Base-by-base conservation (phyloP, 2,113 vertebrate genomes). In the Myrmecobius fasciatus region DNA sequence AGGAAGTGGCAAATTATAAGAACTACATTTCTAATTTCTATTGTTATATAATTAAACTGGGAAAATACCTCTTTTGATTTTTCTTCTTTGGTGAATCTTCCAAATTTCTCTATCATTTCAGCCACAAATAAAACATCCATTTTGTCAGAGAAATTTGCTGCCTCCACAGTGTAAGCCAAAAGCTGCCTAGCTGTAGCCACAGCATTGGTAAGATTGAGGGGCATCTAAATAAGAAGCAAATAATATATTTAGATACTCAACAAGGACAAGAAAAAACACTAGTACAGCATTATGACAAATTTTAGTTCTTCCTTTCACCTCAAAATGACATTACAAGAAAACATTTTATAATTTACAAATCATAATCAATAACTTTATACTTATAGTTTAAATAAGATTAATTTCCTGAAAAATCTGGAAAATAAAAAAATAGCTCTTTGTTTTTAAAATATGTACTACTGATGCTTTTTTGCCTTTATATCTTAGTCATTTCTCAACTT, bases 31-130 rank as follows among this genome's bases (percentile, higher is more conserved):
- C 36, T 43, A 22, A 83, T 83, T 83, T 43, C 17, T 22, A 83
- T 43, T 43, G 43, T 83, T 83, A 83, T 24, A 43, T 83, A 43
- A 20, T 83, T 83, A 36, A 95, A 93, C 26, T 47, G 48, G 53
- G 89, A 96, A 91, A 97, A 95, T 97, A 99, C 99, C 96, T 99
- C 99, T 99, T 99, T 99, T 89, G 99, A 99, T 97, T 99, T 99
- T 96, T 99, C 99, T 53, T 98, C 97, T 96, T 96, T 98, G 3
- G 99, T 99, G 98, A 99, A 99, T 98, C 98, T 99, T 94, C 99
- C 99, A 97, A 99, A 99, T 97, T 99, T 99, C 98, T 99, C 99
- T 83, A 99, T 99, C 99, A 99, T 99, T 98, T 99, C 99, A 26
- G 99, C 99, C 96, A 99, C 99, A 95, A 99, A 99, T 98, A 99